Percentiles rank a stretch among this genome's conserved stretches.
Evolutionary conservation across 2,113 vertebrate genomes (phyloP).

Genomic region (Elephas maximus): DNA sequence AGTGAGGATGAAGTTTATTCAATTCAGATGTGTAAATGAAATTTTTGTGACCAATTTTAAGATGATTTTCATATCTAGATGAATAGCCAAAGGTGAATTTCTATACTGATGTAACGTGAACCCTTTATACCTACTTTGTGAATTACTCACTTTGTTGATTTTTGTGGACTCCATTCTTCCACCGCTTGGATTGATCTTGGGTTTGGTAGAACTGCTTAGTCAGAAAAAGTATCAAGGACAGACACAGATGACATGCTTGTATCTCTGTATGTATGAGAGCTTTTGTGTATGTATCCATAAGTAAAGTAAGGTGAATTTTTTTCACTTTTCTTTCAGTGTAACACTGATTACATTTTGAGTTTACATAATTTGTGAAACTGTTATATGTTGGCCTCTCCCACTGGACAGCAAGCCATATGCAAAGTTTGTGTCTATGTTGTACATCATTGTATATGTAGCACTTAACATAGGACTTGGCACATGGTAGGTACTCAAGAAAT

Average conservation of each 20-base stretch:
- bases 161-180: not conserved
- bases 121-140: conserved; percentile 13
- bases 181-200: not conserved
- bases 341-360: not conserved
- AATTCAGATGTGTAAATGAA: not conserved
- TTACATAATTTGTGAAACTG: not conserved
- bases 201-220: not conserved
- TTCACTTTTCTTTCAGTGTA: conserved; percentile 18
- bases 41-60: conserved; percentile 43
- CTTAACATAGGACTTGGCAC: not conserved
- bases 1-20: conserved; percentile 10
- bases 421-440: conserved; percentile 7
- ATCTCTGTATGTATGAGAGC: not conserved
- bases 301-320: conserved; percentile 32
- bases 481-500: not conserved
- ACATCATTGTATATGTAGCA: not conserved
- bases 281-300: not conserved
- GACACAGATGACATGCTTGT: not conserved
- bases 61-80: conserved; percentile 16
- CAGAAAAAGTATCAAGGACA: not conserved
- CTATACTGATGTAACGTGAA: not conserved
- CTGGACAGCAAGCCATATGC: not conserved
- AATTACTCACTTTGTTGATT: not conserved
- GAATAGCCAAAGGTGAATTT: conserved; percentile 1
- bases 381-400: not conserved